Base-by-base conservation (phyloP, 1,140 invertebrate genomes). In the Eciton burchellii region DNA sequence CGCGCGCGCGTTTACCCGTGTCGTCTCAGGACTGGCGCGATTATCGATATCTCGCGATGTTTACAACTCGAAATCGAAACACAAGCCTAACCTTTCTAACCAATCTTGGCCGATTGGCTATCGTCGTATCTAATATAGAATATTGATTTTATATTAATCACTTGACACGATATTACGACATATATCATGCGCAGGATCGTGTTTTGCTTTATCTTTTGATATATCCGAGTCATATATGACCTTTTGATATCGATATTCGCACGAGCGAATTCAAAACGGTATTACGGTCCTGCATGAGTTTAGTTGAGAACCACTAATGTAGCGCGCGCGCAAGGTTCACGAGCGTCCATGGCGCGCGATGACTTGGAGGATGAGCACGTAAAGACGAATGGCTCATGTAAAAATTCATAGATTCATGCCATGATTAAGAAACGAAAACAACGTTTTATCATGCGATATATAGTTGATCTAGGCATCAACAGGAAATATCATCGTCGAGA, bases 11-110 rank as follows among this genome's bases (percentile, higher is more conserved):
- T 47, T n/a, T 11, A 9, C 59, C 57, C 14, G 29, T 60, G 26
- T 21, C 43, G 14, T 16, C 57, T 45, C 43, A 35, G 81, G 29
- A 57, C 63, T 54, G 71, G 41, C n/a, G 49, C 52, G 49, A 52
- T 19, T 59, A 82, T 56, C 72, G 49, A 70, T 72, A 85, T 84
- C 82, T 82, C 70, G 24, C 62, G 49, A 43, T 73, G 54, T 79
- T 87, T 83, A 83, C 81, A 63, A 73, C 57, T 29, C 85, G 73
- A 71, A 83, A 86, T 86, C 63, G 29, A 60, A 83, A 49, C 47
- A 19, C 73, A 66, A 19, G 21, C 8, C 35, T 41, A 52, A 45
- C 59, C n/a, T 16, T 16, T 35, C 8, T 1, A 76, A 72, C 21
- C 52, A 6, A 19, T 56, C 54, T 56, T 0, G 21, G 9, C 9